These are phyloP conservation scores for Sepioteuthis lessoniana DNA, from an alignment of 2,888 invertebrate species.

Conservation along the genomic window DNA sequence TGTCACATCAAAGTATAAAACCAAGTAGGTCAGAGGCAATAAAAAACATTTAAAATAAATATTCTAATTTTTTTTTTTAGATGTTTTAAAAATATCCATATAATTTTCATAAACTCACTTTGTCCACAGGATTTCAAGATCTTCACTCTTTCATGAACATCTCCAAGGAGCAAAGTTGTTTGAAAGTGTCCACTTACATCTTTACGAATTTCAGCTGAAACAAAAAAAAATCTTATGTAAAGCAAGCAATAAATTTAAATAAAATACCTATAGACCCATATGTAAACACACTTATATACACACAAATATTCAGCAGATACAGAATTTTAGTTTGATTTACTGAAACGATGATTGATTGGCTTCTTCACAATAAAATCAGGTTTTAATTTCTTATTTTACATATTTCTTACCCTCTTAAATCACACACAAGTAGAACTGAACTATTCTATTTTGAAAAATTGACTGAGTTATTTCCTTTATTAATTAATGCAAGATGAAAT, in stretches of 20 bases:
- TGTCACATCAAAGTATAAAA: background rate
- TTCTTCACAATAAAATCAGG: too few species aligned
- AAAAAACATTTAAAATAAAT: background rate
- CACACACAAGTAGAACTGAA: too few species aligned
- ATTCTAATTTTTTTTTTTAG: background rate
- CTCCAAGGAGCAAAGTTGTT: constrained; percentile 92
- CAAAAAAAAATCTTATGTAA: background rate
- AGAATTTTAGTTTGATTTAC: too few species aligned
- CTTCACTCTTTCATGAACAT: constrained; percentile 90
- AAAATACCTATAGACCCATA: background rate
- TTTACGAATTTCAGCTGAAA: constrained; percentile 92
- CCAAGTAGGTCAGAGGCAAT: background rate
- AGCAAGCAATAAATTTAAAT: background rate
- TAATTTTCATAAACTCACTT: constrained; percentile 65
- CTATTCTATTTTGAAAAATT: too few species aligned
- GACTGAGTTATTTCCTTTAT: too few species aligned
- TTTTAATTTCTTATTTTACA: too few species aligned
- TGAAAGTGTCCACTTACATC: constrained; percentile 97
- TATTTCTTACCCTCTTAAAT: too few species aligned
- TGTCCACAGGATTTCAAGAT: constrained; percentile 74
- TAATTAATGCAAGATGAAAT: too few species aligned
- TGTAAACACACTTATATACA: too few species aligned
- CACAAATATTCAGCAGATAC: too few species aligned
- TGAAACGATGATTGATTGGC: too few species aligned
- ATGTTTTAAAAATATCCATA: background rate